These are phyloP conservation scores for Athalia cordata DNA, from an alignment of 2,888 invertebrate species.

Conservation along the genomic window DNA sequence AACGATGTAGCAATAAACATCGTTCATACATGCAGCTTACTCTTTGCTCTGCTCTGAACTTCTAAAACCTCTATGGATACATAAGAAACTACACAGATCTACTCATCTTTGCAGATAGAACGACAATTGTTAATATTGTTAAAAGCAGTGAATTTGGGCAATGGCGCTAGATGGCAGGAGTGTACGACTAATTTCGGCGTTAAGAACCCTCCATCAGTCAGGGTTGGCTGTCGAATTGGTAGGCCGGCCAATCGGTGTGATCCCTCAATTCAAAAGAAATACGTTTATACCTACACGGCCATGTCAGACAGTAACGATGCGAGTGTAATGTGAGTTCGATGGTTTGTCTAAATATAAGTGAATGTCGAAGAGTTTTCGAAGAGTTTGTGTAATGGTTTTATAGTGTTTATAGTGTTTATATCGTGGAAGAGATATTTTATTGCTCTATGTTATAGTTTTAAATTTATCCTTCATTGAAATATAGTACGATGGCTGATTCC, in stretches of 20 bases:
- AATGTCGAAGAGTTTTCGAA: background rate
- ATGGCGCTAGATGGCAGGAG: too few species aligned
- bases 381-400: conserved; percentile 3
- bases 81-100: too few species aligned
- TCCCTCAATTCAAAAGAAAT: conserved; percentile 33
- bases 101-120: too few species aligned
- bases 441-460: conserved; percentile 17
- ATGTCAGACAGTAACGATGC: background rate
- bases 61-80: too few species aligned
- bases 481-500: conserved; percentile 5
- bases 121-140: too few species aligned
- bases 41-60: too few species aligned
- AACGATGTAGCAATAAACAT: too few species aligned
- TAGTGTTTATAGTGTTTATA: conserved; percentile 10
- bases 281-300: conserved; percentile 22
- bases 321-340: conserved; percentile 24
- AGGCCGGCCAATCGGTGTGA: background rate
- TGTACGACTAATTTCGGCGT: too few species aligned
- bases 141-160: too few species aligned
- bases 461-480: conserved; percentile 2
- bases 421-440: conserved; percentile 16
- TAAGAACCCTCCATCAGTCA: too few species aligned
- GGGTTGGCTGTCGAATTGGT: background rate
- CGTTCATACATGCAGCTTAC: too few species aligned
- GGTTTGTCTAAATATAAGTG: conserved; percentile 1